Evolutionary conservation across 2,888 invertebrate species (phyloP).

Genomic region (Cryptosula pallasiana): DNA sequence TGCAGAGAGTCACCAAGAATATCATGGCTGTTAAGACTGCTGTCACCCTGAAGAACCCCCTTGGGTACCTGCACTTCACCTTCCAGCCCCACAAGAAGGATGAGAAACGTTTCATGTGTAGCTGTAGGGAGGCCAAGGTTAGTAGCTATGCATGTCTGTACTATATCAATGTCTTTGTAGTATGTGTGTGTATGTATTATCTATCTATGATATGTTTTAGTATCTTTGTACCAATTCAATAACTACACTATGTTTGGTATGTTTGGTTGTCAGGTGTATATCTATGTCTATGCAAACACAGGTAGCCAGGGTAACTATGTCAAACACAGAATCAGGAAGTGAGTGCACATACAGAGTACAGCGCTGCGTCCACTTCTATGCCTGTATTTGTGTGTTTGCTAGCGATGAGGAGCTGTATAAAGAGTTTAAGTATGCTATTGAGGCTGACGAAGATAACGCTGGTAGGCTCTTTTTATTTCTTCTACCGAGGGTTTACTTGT

Average conservation of each 20-base stretch:
- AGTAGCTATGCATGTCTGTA: too few species aligned
- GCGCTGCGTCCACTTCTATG: constrained; percentile 66
- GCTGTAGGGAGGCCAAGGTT: constrained; percentile 14
- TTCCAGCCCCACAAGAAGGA: constrained; percentile 44
- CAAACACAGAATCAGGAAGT: background rate
- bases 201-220: too few species aligned
- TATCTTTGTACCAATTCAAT: too few species aligned
- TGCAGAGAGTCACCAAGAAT: constrained; percentile 66
- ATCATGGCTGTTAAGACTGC: constrained; percentile 69
- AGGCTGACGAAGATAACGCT: constrained; percentile 52
- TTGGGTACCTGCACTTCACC: constrained; percentile 66
- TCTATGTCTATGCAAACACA: too few species aligned
- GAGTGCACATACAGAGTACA: constrained; percentile 28
- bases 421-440: constrained; percentile 63
- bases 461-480: too few species aligned
- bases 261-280: too few species aligned
- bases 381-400: constrained; percentile 67
- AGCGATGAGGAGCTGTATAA: constrained; percentile 62
- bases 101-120: constrained; percentile 18
- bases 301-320: background rate
- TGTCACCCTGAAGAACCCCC: constrained; percentile 63
- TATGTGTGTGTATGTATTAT: too few species aligned
- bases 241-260: too few species aligned
- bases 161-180: too few species aligned
- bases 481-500: too few species aligned